phyloP scores from a whole-genome alignment of 2,888 invertebrate species.

The Dinocampus coccinellae region DNA sequence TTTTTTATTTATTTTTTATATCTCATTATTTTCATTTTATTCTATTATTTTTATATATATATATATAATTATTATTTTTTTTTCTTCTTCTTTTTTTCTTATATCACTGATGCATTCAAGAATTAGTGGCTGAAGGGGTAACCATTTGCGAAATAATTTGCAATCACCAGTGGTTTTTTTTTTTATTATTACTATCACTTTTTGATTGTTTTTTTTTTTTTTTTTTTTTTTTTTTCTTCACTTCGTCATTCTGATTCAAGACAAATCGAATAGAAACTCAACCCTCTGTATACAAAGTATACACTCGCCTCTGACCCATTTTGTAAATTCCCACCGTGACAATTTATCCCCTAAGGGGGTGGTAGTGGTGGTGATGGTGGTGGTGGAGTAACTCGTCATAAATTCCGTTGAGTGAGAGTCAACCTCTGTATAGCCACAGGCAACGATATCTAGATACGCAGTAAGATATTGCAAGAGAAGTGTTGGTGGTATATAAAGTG shows the following conservation, averaged over 20 bases:
- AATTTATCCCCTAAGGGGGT: slow-evolving; percentile 47
- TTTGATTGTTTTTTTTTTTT: no score
- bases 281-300: slow-evolving; percentile 6
- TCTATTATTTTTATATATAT: background rate
- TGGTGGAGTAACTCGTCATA: slow-evolving; percentile 49
- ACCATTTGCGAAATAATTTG: slow-evolving; percentile 18
- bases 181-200: no score
- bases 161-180: no score
- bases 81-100: background rate
- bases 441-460: slow-evolving; percentile 57
- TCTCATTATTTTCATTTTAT: no score
- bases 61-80: background rate
- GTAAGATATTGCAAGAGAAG: slow-evolving; percentile 20
- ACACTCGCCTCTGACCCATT: slow-evolving; percentile 58
- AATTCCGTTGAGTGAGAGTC: slow-evolving; percentile 53
- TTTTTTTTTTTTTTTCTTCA: no score
- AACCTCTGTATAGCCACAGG: slow-evolving; percentile 48
- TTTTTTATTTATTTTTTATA: no score
- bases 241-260: slow-evolving; percentile 31
- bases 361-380: background rate
- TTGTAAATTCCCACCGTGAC: slow-evolving; percentile 44
- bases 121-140: slow-evolving; percentile 8
- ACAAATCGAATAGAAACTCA: slow-evolving; percentile 38
- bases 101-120: no score
- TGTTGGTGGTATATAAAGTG: slow-evolving; percentile 22